phyloP scores from a whole-genome alignment of 2,797 vertebrate genomes.

The Sternarchorhynchus goeldii region DNA sequence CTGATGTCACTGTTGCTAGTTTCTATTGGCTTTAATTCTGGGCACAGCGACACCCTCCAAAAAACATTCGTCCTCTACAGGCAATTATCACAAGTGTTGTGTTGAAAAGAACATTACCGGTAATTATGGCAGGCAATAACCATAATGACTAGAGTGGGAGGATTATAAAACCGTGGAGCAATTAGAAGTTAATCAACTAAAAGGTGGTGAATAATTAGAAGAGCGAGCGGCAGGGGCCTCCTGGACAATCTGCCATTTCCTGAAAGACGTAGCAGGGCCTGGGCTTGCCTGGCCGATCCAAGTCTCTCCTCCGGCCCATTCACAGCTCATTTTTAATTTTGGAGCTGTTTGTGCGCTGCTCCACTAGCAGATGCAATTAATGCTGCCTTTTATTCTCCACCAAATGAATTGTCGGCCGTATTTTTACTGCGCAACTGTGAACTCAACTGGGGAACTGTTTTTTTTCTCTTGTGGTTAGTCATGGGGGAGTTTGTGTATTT shows the following conservation, averaged over 20 bases:
- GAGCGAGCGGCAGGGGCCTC: constrained; percentile 83
- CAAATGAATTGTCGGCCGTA: constrained; percentile 52
- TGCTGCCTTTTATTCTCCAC: constrained; percentile 45
- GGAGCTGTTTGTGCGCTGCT: constrained; percentile 54
- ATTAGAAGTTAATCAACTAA: constrained; percentile 99
- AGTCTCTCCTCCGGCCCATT: constrained; percentile 42
- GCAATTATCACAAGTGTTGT: constrained; percentile 81
- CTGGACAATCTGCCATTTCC: constrained; percentile 54
- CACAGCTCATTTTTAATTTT: constrained; percentile 61
- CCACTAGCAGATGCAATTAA: constrained; percentile 44
- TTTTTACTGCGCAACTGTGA: constrained; percentile 35
- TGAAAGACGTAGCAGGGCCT: constrained; percentile 39
- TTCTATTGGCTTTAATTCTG: not conserved
- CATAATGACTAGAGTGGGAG: constrained; percentile 98
- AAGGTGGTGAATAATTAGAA: constrained; percentile 98
- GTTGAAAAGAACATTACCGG: constrained; percentile 87
- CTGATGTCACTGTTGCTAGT: not conserved
- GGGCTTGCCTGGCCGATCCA: constrained; percentile 27
- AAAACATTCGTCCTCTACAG: constrained; percentile 80
- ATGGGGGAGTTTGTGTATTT: not conserved
- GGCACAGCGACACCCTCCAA: constrained; percentile 76
- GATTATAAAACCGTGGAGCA: constrained; percentile 92
- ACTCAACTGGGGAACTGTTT: constrained; percentile 32
- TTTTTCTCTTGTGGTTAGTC: constrained; percentile 31
- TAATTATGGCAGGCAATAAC: constrained; percentile 97